Conservation (phyloP, 2,888 invertebrate species). For the Ceraclea dissimilis region DNA sequence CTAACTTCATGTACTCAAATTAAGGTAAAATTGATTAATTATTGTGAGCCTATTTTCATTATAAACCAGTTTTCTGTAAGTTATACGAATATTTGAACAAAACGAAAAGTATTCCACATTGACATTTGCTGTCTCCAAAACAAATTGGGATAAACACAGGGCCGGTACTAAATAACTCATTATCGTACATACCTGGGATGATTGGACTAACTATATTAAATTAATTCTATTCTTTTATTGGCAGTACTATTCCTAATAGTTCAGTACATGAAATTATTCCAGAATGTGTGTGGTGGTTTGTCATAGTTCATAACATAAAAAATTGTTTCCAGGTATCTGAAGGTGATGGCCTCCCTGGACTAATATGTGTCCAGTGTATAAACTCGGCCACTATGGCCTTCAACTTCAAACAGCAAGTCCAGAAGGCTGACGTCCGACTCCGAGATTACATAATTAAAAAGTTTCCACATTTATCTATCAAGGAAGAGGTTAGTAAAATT, state of each 20-base stretch:
- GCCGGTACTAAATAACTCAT: too few species aligned
- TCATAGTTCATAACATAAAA: too few species aligned
- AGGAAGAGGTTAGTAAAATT: conserved; percentile 9
- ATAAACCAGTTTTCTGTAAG: background rate
- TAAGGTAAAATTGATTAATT: conserved; percentile 10
- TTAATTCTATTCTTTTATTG: too few species aligned
- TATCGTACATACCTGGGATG: too few species aligned
- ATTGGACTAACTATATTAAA: too few species aligned
- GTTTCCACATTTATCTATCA: conserved; percentile 10
- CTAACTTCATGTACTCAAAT: conserved; percentile 19
- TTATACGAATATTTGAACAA: background rate
- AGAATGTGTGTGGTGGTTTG: too few species aligned
- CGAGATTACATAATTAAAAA: conserved; percentile 18
- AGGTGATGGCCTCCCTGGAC: conserved; percentile 39
- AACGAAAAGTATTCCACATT: background rate
- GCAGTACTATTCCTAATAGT: too few species aligned
- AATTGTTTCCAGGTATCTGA: conserved; percentile 34
- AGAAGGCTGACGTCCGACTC: conserved; percentile 35
- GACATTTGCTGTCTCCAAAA: background rate
- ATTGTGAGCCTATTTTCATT: background rate
- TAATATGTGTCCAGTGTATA: conserved; percentile 38
- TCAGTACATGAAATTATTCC: too few species aligned
- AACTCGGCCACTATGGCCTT: conserved; percentile 38
- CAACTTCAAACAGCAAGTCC: conserved; percentile 38
- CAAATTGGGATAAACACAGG: background rate